Percentiles rank a stretch among this genome's conserved stretches.
Conservation (phyloP, 2,888 invertebrate species). For the Sthenelais limicola region DNA sequence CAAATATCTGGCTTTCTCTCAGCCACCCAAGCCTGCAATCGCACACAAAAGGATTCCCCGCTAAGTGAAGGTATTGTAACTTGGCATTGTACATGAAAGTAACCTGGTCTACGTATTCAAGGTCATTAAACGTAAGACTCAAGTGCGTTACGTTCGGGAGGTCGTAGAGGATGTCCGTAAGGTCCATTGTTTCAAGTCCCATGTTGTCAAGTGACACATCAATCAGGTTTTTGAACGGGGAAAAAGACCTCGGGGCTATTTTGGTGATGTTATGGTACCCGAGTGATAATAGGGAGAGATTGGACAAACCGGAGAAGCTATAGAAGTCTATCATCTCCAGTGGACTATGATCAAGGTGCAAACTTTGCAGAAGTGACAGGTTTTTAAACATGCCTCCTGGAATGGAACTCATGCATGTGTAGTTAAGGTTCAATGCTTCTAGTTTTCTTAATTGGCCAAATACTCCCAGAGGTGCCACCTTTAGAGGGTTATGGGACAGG, state of each 20-base stretch:
- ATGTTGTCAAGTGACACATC: constrained; percentile 25
- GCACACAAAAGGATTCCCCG: constrained; percentile 19
- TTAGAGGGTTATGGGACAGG: constrained; percentile 18
- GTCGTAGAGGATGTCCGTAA: constrained; percentile 3
- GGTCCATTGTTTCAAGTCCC: neutral
- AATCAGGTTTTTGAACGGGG: neutral
- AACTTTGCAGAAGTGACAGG: neutral
- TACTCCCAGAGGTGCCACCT: neutral
- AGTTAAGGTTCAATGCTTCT: constrained; percentile 5
- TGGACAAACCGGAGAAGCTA: neutral
- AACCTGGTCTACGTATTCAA: neutral
- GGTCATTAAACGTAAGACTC: neutral
- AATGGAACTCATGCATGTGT: constrained; percentile 8
- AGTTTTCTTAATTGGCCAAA: neutral
- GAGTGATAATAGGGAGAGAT: neutral
- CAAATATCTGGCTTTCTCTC: neutral
- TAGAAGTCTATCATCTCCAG: neutral
- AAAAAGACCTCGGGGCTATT: neutral
- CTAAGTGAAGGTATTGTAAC: neutral
- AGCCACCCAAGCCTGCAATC: constrained; percentile 10
- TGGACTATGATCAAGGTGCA: constrained; percentile 13
- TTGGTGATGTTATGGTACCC: constrained; percentile 8
- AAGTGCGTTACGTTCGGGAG: neutral
- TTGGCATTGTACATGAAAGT: constrained; percentile 2
- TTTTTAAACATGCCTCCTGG: constrained; percentile 6